These are phyloP conservation scores for Acrobasis suavella DNA, from an alignment of 2,888 invertebrate genomes.

Conservation along the genomic window DNA sequence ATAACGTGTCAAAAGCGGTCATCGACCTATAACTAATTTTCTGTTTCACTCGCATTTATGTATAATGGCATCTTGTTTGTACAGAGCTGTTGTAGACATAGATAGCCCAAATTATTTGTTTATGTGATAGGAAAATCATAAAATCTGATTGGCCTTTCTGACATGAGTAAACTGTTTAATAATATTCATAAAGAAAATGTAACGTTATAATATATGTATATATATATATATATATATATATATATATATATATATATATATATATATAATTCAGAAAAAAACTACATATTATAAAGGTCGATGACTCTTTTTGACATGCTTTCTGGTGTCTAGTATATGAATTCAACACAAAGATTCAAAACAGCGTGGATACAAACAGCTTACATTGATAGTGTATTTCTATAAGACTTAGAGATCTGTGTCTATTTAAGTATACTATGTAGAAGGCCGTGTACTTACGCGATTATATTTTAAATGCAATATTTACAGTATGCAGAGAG, in stretches of 20 bases:
- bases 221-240: no score
- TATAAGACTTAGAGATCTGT: slow-evolving; percentile 53
- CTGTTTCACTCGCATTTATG: background rate
- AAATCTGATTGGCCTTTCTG: no score
- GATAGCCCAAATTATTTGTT: no score
- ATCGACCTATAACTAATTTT: background rate
- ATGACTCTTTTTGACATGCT: background rate
- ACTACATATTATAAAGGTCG: background rate
- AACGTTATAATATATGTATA: no score
- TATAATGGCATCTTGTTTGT: background rate
- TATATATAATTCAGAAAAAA: background rate
- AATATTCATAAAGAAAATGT: no score
- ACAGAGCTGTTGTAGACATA: background rate
- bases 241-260: no score
- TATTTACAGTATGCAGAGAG: slow-evolving; percentile 19
- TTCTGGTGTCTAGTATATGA: slow-evolving; percentile 25
- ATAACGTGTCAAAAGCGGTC: background rate
- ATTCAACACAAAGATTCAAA: slow-evolving; percentile 44
- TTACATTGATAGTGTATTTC: slow-evolving; percentile 53
- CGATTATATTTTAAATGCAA: slow-evolving; percentile 39
- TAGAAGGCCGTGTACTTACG: slow-evolving; percentile 73
- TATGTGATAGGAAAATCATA: no score
- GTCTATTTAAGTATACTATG: slow-evolving; percentile 43
- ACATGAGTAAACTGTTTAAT: no score
- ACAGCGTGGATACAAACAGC: slow-evolving; percentile 71